Base-by-base conservation (phyloP, 2,113 vertebrate genomes). In the Tachycineta bicolor region DNA sequence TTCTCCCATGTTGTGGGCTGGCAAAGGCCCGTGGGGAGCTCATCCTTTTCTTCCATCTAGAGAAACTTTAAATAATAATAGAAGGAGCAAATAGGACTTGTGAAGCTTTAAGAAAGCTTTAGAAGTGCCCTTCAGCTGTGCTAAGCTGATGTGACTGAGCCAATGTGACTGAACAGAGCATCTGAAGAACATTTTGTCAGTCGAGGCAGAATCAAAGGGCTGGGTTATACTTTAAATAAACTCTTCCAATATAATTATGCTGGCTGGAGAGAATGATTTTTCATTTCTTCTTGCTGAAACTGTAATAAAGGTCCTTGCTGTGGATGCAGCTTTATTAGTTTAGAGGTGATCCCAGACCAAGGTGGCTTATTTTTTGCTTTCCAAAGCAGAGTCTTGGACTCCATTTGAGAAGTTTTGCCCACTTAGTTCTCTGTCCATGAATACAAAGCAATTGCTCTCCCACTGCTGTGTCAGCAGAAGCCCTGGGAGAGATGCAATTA, bases 341-440 rank as follows among this genome's bases (percentile, higher is more conserved):
- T 70, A 92, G 86, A 90, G 52, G 50, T 87, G 68, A 63, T 91
- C 90, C 85, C 68, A 89, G 62, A 64, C 31, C 41, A 34, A 31
- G 53, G 62, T n/a, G 49, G 60, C 15, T 91, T 41, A 58, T 56
- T 82, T 81, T 81, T 94, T 95, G 91, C 93, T 97, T 94, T 67
- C 53, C 74, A 68, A 71, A 94, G 80, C 87, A 64, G 44, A 89
- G 53, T 20, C 37, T 95, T 62, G 74, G 26, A 73, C 43, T 49
- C 3, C 28, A 4, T 53, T 78, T 49, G 73, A 37, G 56, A 67
- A 87, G 91, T 95, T 94, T 90, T 92, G 76, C 73, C 60, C 2
- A 18, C 59, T 47, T 52, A 63, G 79, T 91, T 87, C 44, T 71
- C 62, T 93, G 69, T 43, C 84, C 37, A 3, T 4, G 5, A 75